Evolutionary conservation across 2,888 invertebrate species (phyloP).

Genomic region (Tenthredo mesomela): DNA sequence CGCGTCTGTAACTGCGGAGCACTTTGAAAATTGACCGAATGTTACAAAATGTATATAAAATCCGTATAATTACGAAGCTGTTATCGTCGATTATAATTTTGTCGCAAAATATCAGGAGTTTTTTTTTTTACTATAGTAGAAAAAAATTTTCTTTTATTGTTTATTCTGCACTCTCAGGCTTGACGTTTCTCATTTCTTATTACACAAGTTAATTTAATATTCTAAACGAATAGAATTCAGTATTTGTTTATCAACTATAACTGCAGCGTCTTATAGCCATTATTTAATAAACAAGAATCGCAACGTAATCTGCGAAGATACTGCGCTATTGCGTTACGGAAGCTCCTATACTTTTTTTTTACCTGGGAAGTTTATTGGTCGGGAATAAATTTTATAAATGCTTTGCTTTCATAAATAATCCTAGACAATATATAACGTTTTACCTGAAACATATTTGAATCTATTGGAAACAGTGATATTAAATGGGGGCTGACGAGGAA

Average conservation of each 20-base stretch:
- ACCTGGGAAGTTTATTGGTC: background rate
- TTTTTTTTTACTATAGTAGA: background rate
- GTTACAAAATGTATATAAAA: constrained; percentile 8
- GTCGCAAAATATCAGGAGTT: background rate
- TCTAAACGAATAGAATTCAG: background rate
- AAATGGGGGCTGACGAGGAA: background rate
- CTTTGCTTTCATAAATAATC: background rate
- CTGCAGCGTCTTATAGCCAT: background rate
- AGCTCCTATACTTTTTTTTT: background rate
- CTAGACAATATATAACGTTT: background rate
- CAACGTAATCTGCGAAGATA: background rate
- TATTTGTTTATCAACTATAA: background rate
- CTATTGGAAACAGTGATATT: background rate
- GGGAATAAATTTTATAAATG: background rate
- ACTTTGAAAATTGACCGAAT: constrained; percentile 53
- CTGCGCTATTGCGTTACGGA: background rate
- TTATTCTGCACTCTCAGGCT: constrained; percentile 8
- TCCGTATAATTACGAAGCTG: background rate
- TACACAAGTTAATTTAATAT: background rate
- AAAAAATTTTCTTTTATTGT: background rate
- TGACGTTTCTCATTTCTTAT: background rate
- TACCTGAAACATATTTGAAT: background rate
- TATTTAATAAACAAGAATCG: background rate
- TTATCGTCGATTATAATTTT: no score
- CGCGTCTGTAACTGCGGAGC: constrained; percentile 26